phyloP scores from a whole-genome alignment of 1,140 invertebrate genomes.

The Drosophila ananassae region DNA sequence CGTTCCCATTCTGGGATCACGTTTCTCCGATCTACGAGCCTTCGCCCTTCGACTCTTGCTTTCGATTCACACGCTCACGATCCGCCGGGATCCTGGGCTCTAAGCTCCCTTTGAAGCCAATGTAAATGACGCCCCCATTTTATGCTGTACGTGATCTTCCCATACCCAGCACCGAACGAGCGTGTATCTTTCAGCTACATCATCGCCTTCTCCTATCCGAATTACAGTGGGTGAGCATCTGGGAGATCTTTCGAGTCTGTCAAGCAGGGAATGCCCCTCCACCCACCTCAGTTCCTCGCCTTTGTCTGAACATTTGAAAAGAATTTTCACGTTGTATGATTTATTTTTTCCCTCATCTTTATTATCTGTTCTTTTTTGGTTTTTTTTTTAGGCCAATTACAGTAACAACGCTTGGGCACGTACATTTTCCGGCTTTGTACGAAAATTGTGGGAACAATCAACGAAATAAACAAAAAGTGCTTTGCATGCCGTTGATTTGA shows the following conservation, averaged over 20 bases:
- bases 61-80: slow-evolving; percentile 78
- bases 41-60: slow-evolving; percentile 30
- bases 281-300: slow-evolving; percentile 15
- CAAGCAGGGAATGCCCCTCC: slow-evolving; percentile 40
- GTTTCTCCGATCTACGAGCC: slow-evolving; percentile 34
- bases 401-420: slow-evolving; percentile 67
- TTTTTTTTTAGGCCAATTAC: slow-evolving; percentile 67
- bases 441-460: slow-evolving; percentile 81
- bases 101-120: slow-evolving; percentile 40
- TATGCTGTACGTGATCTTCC: slow-evolving; percentile 72
- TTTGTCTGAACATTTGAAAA: slow-evolving; percentile 72
- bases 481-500: slow-evolving; percentile 71
- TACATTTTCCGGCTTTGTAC: slow-evolving; percentile 80
- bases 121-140: slow-evolving; percentile 80
- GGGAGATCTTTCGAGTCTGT: slow-evolving; percentile 72
- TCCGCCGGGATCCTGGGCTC: slow-evolving; percentile 47
- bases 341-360: slow-evolving; percentile 44
- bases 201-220: slow-evolving; percentile 44
- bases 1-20: slow-evolving; percentile 40
- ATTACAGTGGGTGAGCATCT: slow-evolving; percentile 52
- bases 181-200: slow-evolving; percentile 69
- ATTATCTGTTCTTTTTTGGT: slow-evolving; percentile 19
- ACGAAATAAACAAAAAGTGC: slow-evolving; percentile 73
- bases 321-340: slow-evolving; percentile 74
- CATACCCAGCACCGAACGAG: background rate